A percentile compares a stretch with the other conserved stretches of the same genome.
Evolutionary conservation across 2,113 vertebrate species (phyloP).

Genomic region (Dasyornis broadbenti): DNA sequence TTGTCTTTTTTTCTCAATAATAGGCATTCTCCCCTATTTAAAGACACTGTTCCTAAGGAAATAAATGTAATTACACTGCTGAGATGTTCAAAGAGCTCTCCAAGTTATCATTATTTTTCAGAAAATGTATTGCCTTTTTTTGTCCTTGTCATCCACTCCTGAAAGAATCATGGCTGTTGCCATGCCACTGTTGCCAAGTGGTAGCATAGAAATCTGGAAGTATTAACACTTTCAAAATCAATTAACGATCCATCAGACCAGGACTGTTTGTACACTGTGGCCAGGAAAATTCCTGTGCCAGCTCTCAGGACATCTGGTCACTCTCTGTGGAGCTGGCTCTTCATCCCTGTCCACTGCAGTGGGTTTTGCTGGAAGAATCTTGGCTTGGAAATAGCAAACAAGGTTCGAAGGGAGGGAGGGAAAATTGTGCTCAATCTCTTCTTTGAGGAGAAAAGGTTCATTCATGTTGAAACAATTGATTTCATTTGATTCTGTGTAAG

Average conservation of each 20-base stretch:
- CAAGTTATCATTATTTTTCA: slow-evolving; percentile 48
- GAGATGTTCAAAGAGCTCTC: slow-evolving; percentile 37
- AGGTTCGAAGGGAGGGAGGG: neutral
- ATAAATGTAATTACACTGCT: slow-evolving; percentile 40
- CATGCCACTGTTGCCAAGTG: slow-evolving; percentile 46
- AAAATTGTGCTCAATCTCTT: neutral
- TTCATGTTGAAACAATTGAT: neutral
- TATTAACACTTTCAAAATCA: slow-evolving; percentile 48
- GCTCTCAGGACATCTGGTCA: neutral
- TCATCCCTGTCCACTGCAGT: neutral
- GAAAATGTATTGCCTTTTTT: slow-evolving; percentile 36
- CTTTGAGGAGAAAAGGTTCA: neutral
- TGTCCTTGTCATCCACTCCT: slow-evolving; percentile 25
- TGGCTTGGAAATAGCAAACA: neutral
- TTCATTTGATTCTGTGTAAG: neutral
- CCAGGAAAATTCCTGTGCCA: slow-evolving; percentile 20
- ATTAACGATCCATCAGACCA: slow-evolving; percentile 1
- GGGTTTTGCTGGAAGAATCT: neutral
- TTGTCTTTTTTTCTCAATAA: neutral
- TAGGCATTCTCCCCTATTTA: slow-evolving; percentile 31
- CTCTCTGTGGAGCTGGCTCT: neutral
- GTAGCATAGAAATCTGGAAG: slow-evolving; percentile 26
- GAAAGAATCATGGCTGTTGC: slow-evolving; percentile 34
- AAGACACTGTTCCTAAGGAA: slow-evolving; percentile 46
- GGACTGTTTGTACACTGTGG: neutral